These are phyloP conservation scores for Eupsilia transversa DNA, from an alignment of 2,888 invertebrate species.

Conservation along the genomic window DNA sequence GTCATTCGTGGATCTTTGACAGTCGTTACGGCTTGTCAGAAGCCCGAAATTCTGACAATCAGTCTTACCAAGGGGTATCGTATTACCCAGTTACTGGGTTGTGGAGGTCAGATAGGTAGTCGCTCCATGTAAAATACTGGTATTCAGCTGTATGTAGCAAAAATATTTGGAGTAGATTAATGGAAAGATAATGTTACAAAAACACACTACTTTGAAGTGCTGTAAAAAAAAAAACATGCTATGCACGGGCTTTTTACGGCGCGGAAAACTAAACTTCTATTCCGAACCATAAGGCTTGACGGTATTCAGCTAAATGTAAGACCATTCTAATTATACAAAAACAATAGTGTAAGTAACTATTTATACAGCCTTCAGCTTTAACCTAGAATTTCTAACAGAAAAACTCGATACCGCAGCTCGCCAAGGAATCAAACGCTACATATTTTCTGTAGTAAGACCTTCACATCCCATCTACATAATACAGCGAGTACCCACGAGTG, in stretches of 20 bases:
- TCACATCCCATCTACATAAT: slow-evolving; percentile 44
- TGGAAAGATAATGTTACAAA: not conserved
- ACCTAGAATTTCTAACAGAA: not conserved
- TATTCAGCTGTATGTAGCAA: no score
- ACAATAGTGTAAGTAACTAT: not conserved
- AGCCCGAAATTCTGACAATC: no score
- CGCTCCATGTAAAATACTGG: no score
- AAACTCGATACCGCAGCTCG: not conserved
- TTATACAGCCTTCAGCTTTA: not conserved
- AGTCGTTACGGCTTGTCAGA: no score
- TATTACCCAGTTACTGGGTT: no score
- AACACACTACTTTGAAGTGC: not conserved
- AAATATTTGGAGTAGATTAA: not conserved
- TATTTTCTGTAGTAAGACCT: slow-evolving; percentile 27
- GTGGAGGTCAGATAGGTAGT: no score
- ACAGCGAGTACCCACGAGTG: slow-evolving; percentile 45
- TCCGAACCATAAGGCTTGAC: no score
- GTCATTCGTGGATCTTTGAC: no score
- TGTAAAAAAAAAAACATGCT: not conserved
- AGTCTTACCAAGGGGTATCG: no score
- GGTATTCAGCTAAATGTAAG: not conserved
- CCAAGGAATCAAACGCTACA: not conserved
- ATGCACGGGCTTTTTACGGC: not conserved
- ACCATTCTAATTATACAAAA: not conserved
- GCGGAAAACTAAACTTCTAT: not conserved